A percentile compares a stretch with the other conserved stretches of the same genome.
Evolutionary conservation across 2,888 invertebrate species (phyloP).

Genomic region (Pammene fasciana): DNA sequence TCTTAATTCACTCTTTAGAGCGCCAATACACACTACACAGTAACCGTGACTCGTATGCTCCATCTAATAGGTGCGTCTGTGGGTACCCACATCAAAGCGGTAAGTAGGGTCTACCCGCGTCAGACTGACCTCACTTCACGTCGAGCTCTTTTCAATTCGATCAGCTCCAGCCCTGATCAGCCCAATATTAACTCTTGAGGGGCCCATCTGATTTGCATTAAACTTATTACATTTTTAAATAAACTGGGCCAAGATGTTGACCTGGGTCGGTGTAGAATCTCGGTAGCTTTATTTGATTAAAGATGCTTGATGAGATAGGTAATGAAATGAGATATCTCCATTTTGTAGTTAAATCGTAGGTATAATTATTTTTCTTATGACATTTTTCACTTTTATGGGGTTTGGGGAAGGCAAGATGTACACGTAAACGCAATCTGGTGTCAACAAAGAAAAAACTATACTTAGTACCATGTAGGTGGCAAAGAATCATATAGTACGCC

Average conservation of each 20-base stretch:
- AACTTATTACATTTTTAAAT: constrained; percentile 76
- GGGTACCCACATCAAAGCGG: constrained; percentile 65
- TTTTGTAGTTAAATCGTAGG: background rate
- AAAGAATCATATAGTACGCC: too few relatives aligned
- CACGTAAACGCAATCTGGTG: too few relatives aligned
- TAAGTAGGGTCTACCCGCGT: constrained; percentile 74
- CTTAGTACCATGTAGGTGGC: too few relatives aligned
- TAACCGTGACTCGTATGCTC: background rate
- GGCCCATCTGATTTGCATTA: constrained; percentile 73
- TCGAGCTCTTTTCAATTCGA: constrained; percentile 75
- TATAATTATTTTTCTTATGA: too few relatives aligned
- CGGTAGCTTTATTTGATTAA: background rate
- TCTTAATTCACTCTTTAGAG: too few relatives aligned
- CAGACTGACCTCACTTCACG: constrained; percentile 74
- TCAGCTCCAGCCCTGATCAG: constrained; percentile 66
- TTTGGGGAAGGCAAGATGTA: too few relatives aligned
- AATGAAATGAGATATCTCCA: background rate
- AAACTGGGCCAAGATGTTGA: constrained; percentile 40
- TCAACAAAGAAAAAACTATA: too few relatives aligned
- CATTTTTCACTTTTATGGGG: too few relatives aligned
- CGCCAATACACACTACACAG: too few relatives aligned
- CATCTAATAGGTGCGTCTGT: background rate
- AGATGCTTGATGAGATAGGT: background rate
- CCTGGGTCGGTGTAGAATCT: constrained; percentile 9
- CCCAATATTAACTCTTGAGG: constrained; percentile 71